Percentiles rank a stretch among this genome's conserved stretches.
phyloP scores from a whole-genome alignment of 2,797 vertebrate species.

The Pseudocheirus occidentalis region DNA sequence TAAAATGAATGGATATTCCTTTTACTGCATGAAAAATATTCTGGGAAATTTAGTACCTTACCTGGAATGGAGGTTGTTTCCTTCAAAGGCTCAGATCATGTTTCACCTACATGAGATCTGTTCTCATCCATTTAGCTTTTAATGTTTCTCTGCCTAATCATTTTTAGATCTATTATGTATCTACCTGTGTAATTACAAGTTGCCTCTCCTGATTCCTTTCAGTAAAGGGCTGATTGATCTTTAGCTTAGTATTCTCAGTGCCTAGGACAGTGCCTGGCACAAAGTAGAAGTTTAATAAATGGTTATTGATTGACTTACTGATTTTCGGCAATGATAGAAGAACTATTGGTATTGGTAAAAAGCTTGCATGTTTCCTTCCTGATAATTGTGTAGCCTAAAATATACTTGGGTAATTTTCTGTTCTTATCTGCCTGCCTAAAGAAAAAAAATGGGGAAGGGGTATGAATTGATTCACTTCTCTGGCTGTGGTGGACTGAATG shows the following conservation, averaged over 20 bases:
- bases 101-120: not conserved
- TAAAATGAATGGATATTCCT: constrained; percentile 22
- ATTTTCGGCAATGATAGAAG: not conserved
- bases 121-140: not conserved
- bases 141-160: not conserved
- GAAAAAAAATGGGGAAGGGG: not conserved
- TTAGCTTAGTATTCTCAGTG: not conserved
- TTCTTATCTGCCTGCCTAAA: not conserved
- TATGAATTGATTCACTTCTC: not conserved
- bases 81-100: not conserved
- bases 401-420: not conserved
- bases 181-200: not conserved
- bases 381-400: not conserved
- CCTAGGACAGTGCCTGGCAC: not conserved
- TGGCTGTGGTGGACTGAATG: not conserved
- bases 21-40: not conserved
- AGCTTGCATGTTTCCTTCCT: not conserved
- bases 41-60: not conserved
- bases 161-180: not conserved
- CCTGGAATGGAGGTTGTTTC: not conserved
- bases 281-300: not conserved
- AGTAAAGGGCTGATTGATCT: not conserved
- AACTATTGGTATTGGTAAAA: not conserved
- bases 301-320: not conserved
- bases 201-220: not conserved